These are phyloP conservation scores for Cephalopterus ornatus DNA, from an alignment of 2,113 vertebrate genomes.

Conservation along the genomic window DNA sequence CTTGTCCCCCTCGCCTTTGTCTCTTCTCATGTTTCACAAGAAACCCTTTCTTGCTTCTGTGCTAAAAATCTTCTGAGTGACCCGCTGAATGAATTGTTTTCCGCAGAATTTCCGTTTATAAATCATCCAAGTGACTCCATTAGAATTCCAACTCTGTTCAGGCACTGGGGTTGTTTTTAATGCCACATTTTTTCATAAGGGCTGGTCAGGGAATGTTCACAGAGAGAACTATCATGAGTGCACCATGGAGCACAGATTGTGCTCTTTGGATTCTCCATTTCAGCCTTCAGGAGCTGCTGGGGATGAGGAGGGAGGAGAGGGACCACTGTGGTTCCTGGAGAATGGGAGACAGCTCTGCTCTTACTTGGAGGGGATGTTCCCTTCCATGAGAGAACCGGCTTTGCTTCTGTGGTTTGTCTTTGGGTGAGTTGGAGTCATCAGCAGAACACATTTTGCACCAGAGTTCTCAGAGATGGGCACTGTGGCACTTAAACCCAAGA, in stretches of 20 bases:
- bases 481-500: neutral
- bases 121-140: neutral
- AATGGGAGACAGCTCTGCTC: neutral
- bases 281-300: neutral
- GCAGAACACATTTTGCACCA: neutral
- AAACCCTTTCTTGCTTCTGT: neutral
- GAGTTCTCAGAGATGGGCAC: neutral
- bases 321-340: neutral
- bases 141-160: neutral
- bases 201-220: neutral
- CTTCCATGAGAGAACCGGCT: accelerated
- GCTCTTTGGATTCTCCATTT: neutral
- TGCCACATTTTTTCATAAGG: neutral
- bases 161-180: neutral
- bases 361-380: neutral
- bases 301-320: neutral
- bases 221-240: accelerated
- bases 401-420: neutral
- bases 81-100: neutral
- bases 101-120: neutral
- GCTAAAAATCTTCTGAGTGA: neutral
- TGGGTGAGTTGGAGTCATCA: neutral
- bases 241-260: accelerated
- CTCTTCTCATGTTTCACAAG: neutral
- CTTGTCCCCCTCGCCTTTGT: neutral